Evolutionary conservation across 2,888 invertebrate species (phyloP).

Genomic region (Anaspis maculata): DNA sequence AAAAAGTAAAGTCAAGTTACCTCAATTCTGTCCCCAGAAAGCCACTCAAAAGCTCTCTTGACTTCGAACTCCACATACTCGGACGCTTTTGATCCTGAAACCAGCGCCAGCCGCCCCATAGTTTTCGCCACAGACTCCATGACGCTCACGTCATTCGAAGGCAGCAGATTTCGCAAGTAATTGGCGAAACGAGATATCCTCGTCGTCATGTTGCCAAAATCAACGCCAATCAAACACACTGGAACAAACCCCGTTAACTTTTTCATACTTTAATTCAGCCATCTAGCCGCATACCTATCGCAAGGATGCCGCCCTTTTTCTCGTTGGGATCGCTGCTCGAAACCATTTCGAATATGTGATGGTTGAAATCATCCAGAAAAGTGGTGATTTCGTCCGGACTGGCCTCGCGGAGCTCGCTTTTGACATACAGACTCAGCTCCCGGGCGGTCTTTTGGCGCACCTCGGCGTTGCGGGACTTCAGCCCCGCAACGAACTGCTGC

Average conservation of each 20-base stretch:
- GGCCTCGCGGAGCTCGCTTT: conserved; percentile 83
- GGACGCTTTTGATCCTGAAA: conserved; percentile 87
- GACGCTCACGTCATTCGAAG: conserved; percentile 84
- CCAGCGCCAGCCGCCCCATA: conserved; percentile 83
- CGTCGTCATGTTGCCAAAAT: conserved; percentile 85
- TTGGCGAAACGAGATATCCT: conserved; percentile 88
- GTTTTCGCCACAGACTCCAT: conserved; percentile 96
- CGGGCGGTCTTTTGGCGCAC: conserved; percentile 77
- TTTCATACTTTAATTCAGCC: too few relatives aligned
- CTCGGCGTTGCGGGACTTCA: conserved; percentile 84
- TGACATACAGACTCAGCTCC: conserved; percentile 83
- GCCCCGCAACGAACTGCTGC: conserved; percentile 73
- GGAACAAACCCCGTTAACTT: conserved; percentile 32
- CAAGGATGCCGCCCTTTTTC: conserved; percentile 90
- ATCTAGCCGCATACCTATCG: too few relatives aligned
- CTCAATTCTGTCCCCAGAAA: conserved; percentile 84
- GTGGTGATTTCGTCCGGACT: conserved; percentile 82
- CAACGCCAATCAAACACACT: conserved; percentile 90
- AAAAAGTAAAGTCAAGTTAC: conserved; percentile 26
- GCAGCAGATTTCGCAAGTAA: conserved; percentile 80
- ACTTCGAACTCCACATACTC: conserved; percentile 99
- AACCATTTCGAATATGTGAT: conserved; percentile 94
- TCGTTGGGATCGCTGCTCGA: conserved; percentile 87
- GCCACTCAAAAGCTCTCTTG: conserved; percentile 91
- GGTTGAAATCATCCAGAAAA: conserved; percentile 92